phyloP scores from a whole-genome alignment of 23 tunicate species.

The Styela clava region DNA sequence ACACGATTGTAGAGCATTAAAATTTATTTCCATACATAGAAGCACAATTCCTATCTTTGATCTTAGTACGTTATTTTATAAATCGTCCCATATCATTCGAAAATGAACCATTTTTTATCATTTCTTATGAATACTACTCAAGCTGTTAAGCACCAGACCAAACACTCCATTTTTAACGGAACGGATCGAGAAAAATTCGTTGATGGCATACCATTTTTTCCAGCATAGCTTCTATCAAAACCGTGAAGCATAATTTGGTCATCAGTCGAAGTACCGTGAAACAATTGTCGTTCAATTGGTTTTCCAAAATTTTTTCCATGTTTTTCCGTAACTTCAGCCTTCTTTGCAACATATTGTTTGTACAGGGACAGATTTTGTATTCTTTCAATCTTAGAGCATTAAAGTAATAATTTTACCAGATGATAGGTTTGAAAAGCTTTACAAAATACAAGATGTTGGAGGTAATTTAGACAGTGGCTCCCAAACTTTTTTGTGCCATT shows the following conservation, averaged over 20 bases:
- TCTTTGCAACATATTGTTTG: constrained; percentile 63
- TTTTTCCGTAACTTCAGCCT: constrained; percentile 46
- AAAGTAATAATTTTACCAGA: background rate
- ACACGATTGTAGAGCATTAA: no score
- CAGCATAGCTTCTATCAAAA: constrained; percentile 75
- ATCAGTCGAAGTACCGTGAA: constrained; percentile 57
- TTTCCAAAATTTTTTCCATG: constrained; percentile 6
- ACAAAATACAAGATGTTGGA: no score
- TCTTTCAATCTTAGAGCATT: constrained; percentile 37
- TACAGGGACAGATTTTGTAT: constrained; percentile 62
- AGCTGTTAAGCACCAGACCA: no score
- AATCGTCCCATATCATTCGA: no score
- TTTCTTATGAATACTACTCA: no score
- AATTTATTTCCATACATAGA: no score
- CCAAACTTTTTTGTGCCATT: no score
- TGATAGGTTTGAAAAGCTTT: background rate
- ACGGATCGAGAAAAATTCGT: background rate
- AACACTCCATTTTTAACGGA: no score
- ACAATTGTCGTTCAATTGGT: constrained; percentile 36
- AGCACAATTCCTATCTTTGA: no score
- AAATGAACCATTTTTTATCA: no score
- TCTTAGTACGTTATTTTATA: no score
- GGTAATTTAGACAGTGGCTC: no score
- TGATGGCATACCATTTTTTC: constrained; percentile 43
- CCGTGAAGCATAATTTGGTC: constrained; percentile 47